phyloP scores from a whole-genome alignment of 2,113 vertebrate species.

The Dryoscopus gambensis region DNA sequence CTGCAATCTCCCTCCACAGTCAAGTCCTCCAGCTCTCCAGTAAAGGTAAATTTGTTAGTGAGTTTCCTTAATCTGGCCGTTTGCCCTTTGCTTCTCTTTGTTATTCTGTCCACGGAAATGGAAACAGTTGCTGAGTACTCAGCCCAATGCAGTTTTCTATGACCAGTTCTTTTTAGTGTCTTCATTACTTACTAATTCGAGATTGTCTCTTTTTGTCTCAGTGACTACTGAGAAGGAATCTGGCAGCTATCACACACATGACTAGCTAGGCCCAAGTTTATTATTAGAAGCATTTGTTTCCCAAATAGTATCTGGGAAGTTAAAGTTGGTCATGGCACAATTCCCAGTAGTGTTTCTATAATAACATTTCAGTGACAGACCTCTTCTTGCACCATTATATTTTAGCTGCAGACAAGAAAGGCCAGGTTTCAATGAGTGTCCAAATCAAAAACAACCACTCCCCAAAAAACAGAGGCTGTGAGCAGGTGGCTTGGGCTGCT shows the following conservation, averaged over 20 bases:
- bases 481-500: not conserved
- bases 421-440: not conserved
- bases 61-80: not conserved
- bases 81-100: not conserved
- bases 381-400: not conserved
- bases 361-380: not conserved
- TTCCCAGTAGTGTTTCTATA: slow-evolving; percentile 18
- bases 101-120: not conserved
- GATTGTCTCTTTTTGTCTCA: not conserved
- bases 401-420: slow-evolving; percentile 18
- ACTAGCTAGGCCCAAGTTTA: not conserved
- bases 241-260: not conserved
- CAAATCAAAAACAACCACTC: not conserved
- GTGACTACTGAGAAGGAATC: not conserved
- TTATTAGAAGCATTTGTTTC: slow-evolving; percentile 30
- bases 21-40: not conserved
- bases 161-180: not conserved
- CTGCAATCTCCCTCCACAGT: not conserved
- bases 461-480: not conserved
- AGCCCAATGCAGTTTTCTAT: not conserved
- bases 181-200: not conserved
- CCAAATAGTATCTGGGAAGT: not conserved
- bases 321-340: not conserved
- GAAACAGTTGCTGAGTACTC: not conserved
- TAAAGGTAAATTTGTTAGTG: not conserved